Evolutionary conservation across 2,888 invertebrate genomes (phyloP), one percentile per base, ranked within the genome.

Genomic region (Ectropis crepuscularia): DNA sequence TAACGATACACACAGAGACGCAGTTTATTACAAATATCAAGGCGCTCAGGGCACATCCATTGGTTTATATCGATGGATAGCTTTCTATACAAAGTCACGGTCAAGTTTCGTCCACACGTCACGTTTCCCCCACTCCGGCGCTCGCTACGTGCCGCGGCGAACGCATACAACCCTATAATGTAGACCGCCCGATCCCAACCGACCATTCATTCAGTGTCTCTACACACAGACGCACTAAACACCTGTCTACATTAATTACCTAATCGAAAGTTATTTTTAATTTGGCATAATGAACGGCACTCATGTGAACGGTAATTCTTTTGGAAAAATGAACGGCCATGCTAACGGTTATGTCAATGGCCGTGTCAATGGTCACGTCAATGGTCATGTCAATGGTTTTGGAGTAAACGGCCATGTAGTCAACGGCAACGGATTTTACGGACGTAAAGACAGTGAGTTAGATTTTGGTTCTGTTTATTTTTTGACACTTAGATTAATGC

Each of bases 221-320:
- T 38, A 6, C 10, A 50, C 39, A 28, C 28, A 39, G 45, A 45
- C 53, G 53, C 12, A 9, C 38, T 37, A 37, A 5, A 37, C 28
- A 6, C n/a, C 46, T 45, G n/a, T 45, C 45, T 7, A 45, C 2
- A 6, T 6, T 11, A 45, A 45, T 45, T 28, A 28, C 16, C 10
- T 51, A 45, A n/a, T 41, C 8, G 10, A 9, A 9, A 6, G 10
- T 16, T 7, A 51, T 28, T 41, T 45, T 45, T 45, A n/a, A 28
- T 8, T 48, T 6, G 43, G 8, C 37, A 46, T 16, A 8, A 69
- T 70, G 69, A 63, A 70, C 61, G 67, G 65, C 37, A 43, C 6
- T 16, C 11, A 53, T 11, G 12, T 28, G 2, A 66, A 61, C 11
- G 54, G 43, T 7, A 11, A 37, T n/a, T 38, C 49, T 39, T 9